Conservation (phyloP, 2,113 vertebrate species). For the Danionella cerebrum region DNA sequence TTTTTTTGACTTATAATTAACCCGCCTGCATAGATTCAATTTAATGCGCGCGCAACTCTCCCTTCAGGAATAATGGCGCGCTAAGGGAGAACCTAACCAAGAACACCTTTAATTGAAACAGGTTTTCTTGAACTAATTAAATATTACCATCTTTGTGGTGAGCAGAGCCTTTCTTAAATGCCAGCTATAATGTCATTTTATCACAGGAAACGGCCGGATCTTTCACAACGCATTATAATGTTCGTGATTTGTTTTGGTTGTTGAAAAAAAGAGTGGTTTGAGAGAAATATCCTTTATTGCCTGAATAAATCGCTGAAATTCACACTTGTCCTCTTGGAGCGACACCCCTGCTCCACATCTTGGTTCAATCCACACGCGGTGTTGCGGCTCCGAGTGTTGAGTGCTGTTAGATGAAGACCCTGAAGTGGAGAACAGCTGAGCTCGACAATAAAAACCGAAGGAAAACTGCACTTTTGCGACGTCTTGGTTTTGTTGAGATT, state of each 20-base stretch:
- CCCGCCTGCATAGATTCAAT: too few relatives aligned
- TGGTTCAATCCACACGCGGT: conserved; percentile 12
- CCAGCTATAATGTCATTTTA: too few relatives aligned
- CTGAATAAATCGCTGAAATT: too few relatives aligned
- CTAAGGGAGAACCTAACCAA: neutral
- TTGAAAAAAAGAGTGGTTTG: too few relatives aligned
- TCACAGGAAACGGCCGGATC: too few relatives aligned
- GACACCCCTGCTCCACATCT: neutral
- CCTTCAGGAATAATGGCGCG: neutral
- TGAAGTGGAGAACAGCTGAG: neutral
- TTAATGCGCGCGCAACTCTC: neutral
- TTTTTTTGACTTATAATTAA: too few relatives aligned
- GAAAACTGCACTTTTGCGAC: neutral
- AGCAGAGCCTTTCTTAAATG: too few relatives aligned
- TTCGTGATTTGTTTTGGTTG: too few relatives aligned
- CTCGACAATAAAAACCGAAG: neutral
- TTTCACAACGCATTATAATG: too few relatives aligned
- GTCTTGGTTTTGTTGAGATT: neutral
- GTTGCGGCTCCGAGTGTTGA: neutral
- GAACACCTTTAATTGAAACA: neutral
- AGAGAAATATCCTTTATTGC: neutral
- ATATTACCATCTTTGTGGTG: neutral
- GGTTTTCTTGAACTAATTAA: neutral
- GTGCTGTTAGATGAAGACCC: neutral
- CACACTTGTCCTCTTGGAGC: too few relatives aligned